Evolutionary conservation across 2,797 vertebrate genomes (phyloP).

Genomic region (Anguilla megastoma): DNA sequence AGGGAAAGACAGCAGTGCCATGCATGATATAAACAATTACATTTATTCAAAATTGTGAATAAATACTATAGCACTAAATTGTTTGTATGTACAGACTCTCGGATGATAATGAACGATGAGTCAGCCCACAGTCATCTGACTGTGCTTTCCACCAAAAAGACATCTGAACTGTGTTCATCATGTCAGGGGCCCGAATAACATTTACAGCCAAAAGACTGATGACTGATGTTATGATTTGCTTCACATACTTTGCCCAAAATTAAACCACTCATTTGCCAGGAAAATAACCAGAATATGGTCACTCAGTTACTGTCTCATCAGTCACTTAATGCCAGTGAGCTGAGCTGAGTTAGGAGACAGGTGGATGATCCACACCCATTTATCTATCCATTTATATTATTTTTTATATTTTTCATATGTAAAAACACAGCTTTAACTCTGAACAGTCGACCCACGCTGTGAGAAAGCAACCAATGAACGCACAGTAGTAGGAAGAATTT

Average conservation of each 20-base stretch:
- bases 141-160: constrained; percentile 62
- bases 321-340: constrained; percentile 59
- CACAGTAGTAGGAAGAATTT: background rate
- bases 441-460: background rate
- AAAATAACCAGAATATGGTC: constrained; percentile 61
- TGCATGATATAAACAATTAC: background rate
- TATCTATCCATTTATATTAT: background rate
- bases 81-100: background rate
- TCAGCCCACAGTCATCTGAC: constrained; percentile 27
- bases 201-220: constrained; percentile 62
- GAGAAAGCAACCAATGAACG: background rate
- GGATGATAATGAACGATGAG: background rate
- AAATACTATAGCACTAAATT: background rate
- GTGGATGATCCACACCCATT: background rate
- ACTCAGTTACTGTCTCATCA: constrained; percentile 53
- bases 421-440: background rate
- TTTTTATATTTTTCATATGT: background rate
- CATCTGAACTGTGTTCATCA: constrained; percentile 57
- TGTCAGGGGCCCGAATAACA: constrained; percentile 51
- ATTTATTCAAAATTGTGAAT: background rate
- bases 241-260: constrained; percentile 68
- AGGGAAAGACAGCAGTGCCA: background rate
- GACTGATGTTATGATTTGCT: constrained; percentile 49
- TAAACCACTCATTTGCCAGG: constrained; percentile 48
- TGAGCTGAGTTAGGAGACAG: background rate